phyloP scores from a whole-genome alignment of 2,888 invertebrate genomes.

The Lithosia quadra region DNA sequence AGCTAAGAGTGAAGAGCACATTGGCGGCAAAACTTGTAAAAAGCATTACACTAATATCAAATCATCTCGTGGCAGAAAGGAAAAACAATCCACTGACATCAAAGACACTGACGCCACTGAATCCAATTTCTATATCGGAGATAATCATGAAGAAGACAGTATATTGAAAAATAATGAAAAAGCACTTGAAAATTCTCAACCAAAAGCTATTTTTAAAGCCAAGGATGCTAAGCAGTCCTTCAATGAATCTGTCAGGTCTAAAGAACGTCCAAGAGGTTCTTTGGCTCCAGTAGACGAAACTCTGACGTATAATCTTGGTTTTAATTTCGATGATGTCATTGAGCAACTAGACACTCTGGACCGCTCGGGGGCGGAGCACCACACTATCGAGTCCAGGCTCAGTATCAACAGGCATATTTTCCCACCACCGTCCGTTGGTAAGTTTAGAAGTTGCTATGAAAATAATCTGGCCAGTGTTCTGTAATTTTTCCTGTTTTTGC shows the following conservation, averaged over 20 bases:
- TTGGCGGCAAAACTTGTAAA: conserved; percentile 64
- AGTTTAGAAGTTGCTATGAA: conserved; percentile 29
- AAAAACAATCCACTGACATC: conserved; percentile 65
- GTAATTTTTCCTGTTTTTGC: background rate
- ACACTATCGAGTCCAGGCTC: conserved; percentile 67
- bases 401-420: conserved; percentile 60
- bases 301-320: conserved; percentile 56
- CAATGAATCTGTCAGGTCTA: conserved; percentile 72
- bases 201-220: conserved; percentile 56
- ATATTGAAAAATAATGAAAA: conserved; percentile 37
- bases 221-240: conserved; percentile 76
- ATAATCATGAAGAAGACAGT: conserved; percentile 48
- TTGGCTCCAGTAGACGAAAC: conserved; percentile 64
- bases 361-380: conserved; percentile 76
- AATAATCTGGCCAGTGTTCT: background rate
- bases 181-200: conserved; percentile 31
- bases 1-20: conserved; percentile 54
- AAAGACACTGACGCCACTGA: conserved; percentile 77
- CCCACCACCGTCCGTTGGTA: conserved; percentile 78
- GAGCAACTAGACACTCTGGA: conserved; percentile 64
- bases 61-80: conserved; percentile 67
- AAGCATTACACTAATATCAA: conserved; percentile 80
- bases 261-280: conserved; percentile 63
- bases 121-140: conserved; percentile 75
- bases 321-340: conserved; percentile 62